Evolutionary conservation across 2,888 invertebrate species (phyloP).

Genomic region (Pseudoips prasinana): DNA sequence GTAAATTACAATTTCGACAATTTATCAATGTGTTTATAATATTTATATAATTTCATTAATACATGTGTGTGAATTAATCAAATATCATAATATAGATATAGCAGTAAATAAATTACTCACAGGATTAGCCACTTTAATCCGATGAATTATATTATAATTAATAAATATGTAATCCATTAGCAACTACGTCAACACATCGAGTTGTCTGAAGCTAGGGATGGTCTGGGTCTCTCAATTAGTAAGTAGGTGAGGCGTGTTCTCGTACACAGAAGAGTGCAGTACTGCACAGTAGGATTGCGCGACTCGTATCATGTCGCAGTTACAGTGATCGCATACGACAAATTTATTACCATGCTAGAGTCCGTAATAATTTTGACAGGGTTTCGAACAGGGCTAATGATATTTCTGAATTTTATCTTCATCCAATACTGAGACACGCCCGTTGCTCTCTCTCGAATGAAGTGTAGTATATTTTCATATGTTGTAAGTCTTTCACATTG

Average conservation of each 20-base stretch:
- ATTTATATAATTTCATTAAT: conserved; percentile 23
- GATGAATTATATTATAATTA: conserved; percentile 15
- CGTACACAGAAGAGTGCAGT: too few species aligned
- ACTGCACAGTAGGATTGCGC: too few species aligned
- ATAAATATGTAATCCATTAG: conserved; percentile 34
- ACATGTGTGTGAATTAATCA: conserved; percentile 28
- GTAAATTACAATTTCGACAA: conserved; percentile 26
- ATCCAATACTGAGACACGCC: conserved; percentile 10
- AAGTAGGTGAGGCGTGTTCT: too few species aligned
- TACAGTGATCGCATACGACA: background rate
- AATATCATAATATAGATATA: conserved; percentile 40
- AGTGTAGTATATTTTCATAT: conserved; percentile 23
- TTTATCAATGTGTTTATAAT: conserved; percentile 26
- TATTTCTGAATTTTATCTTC: conserved; percentile 9
- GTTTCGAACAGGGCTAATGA: conserved; percentile 23
- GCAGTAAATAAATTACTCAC: conserved; percentile 50
- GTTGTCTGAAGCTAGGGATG: conserved; percentile 33
- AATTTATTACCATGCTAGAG: conserved; percentile 5
- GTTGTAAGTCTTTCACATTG: conserved; percentile 15
- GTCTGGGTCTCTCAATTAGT: too few species aligned
- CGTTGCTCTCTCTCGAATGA: conserved; percentile 12
- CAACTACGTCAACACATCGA: conserved; percentile 26
- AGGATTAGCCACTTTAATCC: conserved; percentile 37
- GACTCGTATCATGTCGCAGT: background rate
- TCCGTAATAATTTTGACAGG: conserved; percentile 19